Conservation (phyloP, 2,113 vertebrate species). For the Nothobranchius furzeri region DNA sequence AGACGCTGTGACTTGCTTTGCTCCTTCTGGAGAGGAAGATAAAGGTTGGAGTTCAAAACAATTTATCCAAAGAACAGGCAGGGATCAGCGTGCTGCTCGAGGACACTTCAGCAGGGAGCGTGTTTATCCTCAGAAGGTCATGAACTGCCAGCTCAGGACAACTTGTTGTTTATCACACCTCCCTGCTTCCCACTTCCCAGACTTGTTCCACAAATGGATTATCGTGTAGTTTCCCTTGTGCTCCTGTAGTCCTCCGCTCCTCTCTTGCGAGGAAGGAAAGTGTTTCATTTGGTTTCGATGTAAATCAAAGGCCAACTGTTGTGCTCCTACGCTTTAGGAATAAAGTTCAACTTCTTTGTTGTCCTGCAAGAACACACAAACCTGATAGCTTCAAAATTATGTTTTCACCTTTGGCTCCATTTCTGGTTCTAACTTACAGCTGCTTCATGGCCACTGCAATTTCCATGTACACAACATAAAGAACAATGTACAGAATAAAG, state of each 20-base stretch:
- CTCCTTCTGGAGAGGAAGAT: constrained; percentile 10
- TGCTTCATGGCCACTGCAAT: constrained; percentile 31
- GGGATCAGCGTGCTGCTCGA: constrained; percentile 30
- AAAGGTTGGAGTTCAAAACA: constrained; percentile 8
- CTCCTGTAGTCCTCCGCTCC: neutral
- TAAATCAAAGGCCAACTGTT: constrained; percentile 51
- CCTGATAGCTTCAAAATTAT: constrained; percentile 3
- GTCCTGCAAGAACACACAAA: constrained; percentile 23
- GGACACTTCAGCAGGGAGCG: constrained; percentile 53
- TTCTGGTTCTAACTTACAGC: constrained; percentile 9
- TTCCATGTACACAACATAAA: constrained; percentile 32
- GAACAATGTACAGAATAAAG: constrained; percentile 47
- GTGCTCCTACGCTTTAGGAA: constrained; percentile 46
- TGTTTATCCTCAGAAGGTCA: constrained; percentile 44
- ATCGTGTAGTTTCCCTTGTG: neutral
- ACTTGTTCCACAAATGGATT: constrained; percentile 13
- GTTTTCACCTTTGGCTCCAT: constrained; percentile 19
- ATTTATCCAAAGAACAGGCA: constrained; percentile 10
- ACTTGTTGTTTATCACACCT: constrained; percentile 31
- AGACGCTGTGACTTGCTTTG: constrained; percentile 15
- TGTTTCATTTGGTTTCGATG: constrained; percentile 53
- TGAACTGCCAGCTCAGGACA: constrained; percentile 36
- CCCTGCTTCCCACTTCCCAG: constrained; percentile 37
- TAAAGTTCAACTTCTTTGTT: constrained; percentile 46
- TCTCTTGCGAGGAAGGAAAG: constrained; percentile 59